Conservation (phyloP, 2,797 vertebrate genomes). For the Danio jaintianensis region DNA sequence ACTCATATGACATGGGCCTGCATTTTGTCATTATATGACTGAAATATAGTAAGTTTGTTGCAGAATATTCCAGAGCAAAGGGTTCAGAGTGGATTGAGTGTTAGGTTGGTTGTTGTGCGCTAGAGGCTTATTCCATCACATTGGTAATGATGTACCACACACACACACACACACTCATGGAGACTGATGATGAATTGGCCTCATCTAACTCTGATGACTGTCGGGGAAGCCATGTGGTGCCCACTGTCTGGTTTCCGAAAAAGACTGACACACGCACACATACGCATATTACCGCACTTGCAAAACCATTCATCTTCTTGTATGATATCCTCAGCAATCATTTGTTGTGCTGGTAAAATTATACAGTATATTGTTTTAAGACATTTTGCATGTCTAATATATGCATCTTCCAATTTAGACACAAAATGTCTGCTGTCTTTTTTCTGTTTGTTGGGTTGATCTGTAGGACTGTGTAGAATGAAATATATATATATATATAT, state of each 20-base stretch:
- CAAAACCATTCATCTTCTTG: constrained; percentile 19
- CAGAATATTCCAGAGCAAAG: constrained; percentile 9
- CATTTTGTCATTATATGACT: background rate
- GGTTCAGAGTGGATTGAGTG: constrained; percentile 49
- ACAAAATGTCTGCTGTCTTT: background rate
- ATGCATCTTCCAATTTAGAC: background rate
- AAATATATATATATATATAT: no score
- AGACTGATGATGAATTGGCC: constrained; percentile 63
- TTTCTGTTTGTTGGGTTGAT: no score
- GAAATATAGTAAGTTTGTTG: constrained; percentile 13
- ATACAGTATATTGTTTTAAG: background rate
- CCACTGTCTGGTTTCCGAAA: constrained; percentile 54
- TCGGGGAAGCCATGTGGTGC: constrained; percentile 64
- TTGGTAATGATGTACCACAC: constrained; percentile 56
- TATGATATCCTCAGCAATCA: background rate
- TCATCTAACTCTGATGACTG: constrained; percentile 59
- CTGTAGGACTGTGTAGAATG: background rate
- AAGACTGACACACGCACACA: constrained; percentile 48
- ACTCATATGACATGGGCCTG: constrained; percentile 4
- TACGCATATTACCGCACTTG: constrained; percentile 24
- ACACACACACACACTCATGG: constrained; percentile 47
- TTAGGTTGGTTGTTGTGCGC: constrained; percentile 55
- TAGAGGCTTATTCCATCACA: constrained; percentile 62
- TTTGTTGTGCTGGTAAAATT: background rate
- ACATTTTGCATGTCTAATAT: background rate